These are phyloP conservation scores for Trichacis sp. DNA, from an alignment of 2,888 invertebrate species.

Conservation along the genomic window DNA sequence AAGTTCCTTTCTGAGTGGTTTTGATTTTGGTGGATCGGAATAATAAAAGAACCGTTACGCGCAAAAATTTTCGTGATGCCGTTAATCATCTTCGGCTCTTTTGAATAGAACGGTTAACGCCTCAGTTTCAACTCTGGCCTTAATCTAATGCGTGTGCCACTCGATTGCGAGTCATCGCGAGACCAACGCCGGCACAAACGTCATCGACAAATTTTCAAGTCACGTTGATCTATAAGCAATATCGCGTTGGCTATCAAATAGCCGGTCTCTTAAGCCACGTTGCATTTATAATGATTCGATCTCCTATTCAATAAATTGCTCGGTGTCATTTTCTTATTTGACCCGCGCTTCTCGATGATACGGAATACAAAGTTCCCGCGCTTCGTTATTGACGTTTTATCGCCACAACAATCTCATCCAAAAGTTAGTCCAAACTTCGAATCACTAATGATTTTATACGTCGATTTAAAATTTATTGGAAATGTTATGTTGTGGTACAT, in stretches of 20 bases:
- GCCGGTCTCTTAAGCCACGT: slow-evolving; percentile 18
- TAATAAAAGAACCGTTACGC: slow-evolving; percentile 13
- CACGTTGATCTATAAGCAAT: slow-evolving; percentile 42
- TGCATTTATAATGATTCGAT: slow-evolving; percentile 29
- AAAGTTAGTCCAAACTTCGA: no score
- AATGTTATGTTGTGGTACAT: no score
- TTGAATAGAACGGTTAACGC: slow-evolving; percentile 30
- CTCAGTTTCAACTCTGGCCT: slow-evolving; percentile 25
- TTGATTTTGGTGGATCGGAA: no score
- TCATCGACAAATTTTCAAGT: slow-evolving; percentile 45
- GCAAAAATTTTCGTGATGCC: slow-evolving; percentile 8
- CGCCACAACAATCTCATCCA: no score
- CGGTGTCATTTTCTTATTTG: slow-evolving; percentile 25
- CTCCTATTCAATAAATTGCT: slow-evolving; percentile 32
- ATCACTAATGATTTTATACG: no score
- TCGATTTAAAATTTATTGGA: no score
- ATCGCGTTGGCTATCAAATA: slow-evolving; percentile 32
- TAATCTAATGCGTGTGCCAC: slow-evolving; percentile 24
- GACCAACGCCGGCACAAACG: slow-evolving; percentile 32
- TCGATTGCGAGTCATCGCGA: slow-evolving; percentile 36
- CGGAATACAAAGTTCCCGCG: neutral
- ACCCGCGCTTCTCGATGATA: slow-evolving; percentile 1
- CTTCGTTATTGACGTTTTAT: no score
- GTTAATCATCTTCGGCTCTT: slow-evolving; percentile 9
- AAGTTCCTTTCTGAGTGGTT: no score